A percentile compares a stretch with the other conserved stretches of the same genome.
Conservation (phyloP, 2,888 invertebrate species). For the Brenthis hecate region DNA sequence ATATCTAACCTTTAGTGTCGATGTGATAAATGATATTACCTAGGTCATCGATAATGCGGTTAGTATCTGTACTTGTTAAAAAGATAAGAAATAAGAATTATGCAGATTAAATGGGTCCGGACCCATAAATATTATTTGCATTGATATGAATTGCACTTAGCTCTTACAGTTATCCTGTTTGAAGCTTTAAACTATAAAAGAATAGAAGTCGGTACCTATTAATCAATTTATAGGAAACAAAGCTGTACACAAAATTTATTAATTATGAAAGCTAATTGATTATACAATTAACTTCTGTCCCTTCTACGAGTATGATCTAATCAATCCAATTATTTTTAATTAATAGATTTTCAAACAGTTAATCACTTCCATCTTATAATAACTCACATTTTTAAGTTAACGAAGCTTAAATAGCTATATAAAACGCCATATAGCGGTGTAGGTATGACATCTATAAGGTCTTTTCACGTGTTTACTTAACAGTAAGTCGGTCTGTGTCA, state of each 20-base stretch:
- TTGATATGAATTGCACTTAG: too few species aligned
- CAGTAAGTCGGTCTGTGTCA: slow-evolving; percentile 32
- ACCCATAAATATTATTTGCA: too few species aligned
- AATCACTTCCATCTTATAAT: background rate
- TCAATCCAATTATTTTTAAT: slow-evolving; percentile 13
- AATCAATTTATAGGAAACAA: too few species aligned
- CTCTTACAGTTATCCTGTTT: too few species aligned
- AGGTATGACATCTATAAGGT: slow-evolving; percentile 18
- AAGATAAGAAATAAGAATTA: background rate
- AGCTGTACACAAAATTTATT: too few species aligned
- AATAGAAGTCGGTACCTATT: too few species aligned
- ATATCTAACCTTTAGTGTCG: slow-evolving; percentile 1
- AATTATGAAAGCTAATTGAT: too few species aligned
- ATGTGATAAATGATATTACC: background rate
- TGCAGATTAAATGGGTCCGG: too few species aligned
- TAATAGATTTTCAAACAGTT: slow-evolving; percentile 1
- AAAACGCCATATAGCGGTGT: slow-evolving; percentile 12
- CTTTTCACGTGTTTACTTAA: slow-evolving; percentile 33
- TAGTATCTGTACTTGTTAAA: background rate
- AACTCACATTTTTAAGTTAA: background rate
- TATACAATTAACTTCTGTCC: too few species aligned
- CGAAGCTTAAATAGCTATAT: slow-evolving; percentile 2
- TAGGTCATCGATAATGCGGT: slow-evolving; percentile 2
- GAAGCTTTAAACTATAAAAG: too few species aligned
- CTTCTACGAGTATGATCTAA: too few species aligned